A percentile compares a stretch with the other conserved stretches of the same genome.
These are phyloP conservation scores for Prionace glauca DNA, from an alignment of 2,797 vertebrate genomes.

Conservation along the genomic window DNA sequence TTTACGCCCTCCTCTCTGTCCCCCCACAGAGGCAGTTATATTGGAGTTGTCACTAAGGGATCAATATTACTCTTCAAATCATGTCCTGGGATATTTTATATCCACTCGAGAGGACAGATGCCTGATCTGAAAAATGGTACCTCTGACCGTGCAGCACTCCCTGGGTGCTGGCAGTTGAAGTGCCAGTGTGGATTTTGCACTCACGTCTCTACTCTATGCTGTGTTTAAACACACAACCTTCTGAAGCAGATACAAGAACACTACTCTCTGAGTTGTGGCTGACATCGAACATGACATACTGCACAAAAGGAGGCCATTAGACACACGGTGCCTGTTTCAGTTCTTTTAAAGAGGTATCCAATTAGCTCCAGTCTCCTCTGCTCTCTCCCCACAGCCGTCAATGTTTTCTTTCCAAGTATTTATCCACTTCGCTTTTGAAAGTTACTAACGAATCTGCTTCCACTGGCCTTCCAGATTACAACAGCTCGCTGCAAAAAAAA, in stretches of 20 bases:
- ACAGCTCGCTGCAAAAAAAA: neutral
- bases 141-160: neutral
- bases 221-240: neutral
- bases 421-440: neutral
- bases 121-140: neutral
- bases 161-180: neutral
- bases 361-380: neutral
- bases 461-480: neutral
- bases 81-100: neutral
- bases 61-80: neutral
- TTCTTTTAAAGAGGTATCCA: neutral
- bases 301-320: neutral
- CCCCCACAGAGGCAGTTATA: neutral
- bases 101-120: neutral
- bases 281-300: neutral
- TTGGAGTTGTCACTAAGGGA: neutral
- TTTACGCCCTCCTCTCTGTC: neutral
- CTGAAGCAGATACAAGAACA: neutral
- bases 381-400: neutral
- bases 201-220: neutral
- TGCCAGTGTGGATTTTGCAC: neutral
- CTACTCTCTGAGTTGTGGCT: too few relatives aligned
- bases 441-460: neutral
- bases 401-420: neutral
- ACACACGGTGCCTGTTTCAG: neutral